phyloP scores from a whole-genome alignment of 2,888 invertebrate genomes.

The Watsonalla binaria region DNA sequence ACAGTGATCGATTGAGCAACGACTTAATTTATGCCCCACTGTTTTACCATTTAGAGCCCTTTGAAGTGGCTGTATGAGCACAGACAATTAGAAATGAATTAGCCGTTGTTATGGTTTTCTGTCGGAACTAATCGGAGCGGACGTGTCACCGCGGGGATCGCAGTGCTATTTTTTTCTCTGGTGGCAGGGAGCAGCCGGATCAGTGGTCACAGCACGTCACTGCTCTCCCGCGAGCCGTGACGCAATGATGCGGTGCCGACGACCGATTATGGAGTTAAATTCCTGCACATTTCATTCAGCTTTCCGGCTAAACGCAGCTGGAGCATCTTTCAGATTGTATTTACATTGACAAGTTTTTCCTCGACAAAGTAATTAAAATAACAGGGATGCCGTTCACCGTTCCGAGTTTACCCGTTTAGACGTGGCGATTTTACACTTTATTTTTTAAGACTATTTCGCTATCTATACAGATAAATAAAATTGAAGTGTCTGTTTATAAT shows the following conservation, averaged over 20 bases:
- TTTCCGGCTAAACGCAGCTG: background rate
- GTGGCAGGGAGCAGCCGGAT: conserved; percentile 14
- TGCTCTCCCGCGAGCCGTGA: conserved; percentile 12
- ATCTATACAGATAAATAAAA: too few relatives aligned
- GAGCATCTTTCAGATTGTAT: background rate
- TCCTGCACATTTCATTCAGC: background rate
- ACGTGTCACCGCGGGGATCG: conserved; percentile 42
- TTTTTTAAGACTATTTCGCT: too few relatives aligned
- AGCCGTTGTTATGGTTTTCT: conserved; percentile 35
- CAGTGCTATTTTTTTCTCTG: conserved; percentile 13
- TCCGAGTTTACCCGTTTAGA: too few relatives aligned
- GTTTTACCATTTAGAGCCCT: background rate
- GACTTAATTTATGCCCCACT: background rate
- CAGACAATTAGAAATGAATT: conserved; percentile 39
- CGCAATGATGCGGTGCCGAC: conserved; percentile 6
- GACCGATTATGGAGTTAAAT: conserved; percentile 4
- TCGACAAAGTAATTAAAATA: background rate
- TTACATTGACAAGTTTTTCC: background rate
- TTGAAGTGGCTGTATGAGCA: conserved; percentile 17
- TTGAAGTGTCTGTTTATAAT: too few relatives aligned
- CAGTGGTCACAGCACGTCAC: conserved; percentile 28
- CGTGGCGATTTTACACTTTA: too few relatives aligned
- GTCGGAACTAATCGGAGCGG: conserved; percentile 50
- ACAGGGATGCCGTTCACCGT: too few relatives aligned
- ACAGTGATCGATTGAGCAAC: background rate